phyloP scores from a whole-genome alignment of 2,797 vertebrate genomes.

The Anniella stebbinsi region DNA sequence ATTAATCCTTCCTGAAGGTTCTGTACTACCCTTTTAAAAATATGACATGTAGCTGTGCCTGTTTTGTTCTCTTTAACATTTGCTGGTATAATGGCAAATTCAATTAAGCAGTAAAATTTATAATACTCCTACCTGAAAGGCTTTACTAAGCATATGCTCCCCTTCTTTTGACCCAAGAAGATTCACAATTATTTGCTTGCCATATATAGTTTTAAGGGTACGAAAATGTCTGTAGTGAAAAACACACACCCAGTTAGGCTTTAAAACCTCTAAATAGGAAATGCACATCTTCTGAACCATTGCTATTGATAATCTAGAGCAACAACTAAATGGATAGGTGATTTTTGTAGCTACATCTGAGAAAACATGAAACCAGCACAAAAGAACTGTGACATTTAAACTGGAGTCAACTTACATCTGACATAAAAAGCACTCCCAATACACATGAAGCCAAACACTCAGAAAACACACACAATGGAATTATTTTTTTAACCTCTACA shows the following conservation, averaged over 20 bases:
- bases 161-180: constrained; percentile 97
- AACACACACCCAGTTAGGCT: no score
- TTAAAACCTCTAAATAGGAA: background rate
- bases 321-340: background rate
- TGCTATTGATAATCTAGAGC: background rate
- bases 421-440: background rate
- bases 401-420: background rate
- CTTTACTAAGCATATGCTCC: constrained; percentile 98
- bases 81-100: background rate
- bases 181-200: constrained; percentile 96
- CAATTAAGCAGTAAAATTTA: background rate
- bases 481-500: background rate
- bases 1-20: background rate
- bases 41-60: background rate
- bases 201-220: constrained; percentile 91
- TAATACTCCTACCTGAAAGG: constrained; percentile 89
- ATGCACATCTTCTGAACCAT: background rate
- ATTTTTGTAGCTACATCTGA: background rate
- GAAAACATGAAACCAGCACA: background rate
- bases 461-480: background rate
- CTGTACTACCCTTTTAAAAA: background rate
- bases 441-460: constrained; percentile 14
- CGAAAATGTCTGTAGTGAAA: constrained; percentile 90
- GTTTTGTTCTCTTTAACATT: background rate
- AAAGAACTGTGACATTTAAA: background rate